These are phyloP conservation scores for Dicranocentrus wangi DNA, from an alignment of 2,888 invertebrate genomes.

Conservation along the genomic window DNA sequence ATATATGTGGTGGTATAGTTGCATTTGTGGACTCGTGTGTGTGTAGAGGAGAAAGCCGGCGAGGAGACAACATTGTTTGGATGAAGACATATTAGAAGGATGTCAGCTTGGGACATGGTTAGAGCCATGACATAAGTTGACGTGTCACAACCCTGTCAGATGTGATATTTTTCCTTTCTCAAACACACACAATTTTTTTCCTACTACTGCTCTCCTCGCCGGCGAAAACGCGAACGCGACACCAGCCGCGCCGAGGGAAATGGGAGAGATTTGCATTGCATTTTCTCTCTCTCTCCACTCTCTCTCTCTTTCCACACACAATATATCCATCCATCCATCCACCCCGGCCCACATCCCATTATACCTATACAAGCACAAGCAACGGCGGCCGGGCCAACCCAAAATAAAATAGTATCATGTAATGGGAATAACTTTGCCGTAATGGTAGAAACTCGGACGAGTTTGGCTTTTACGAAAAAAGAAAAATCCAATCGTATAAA, in stretches of 20 bases:
- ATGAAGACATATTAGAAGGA: conserved; percentile 59
- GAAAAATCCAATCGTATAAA: too few species aligned
- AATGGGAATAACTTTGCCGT: too few species aligned
- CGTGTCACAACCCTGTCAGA: conserved; percentile 63
- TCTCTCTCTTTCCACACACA: neutral
- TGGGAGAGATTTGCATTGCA: conserved; percentile 6
- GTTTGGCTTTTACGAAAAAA: too few species aligned
- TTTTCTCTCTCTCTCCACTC: neutral
- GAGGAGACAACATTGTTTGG: conserved; percentile 43
- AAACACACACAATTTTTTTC: conserved; percentile 9
- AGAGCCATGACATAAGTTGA: conserved; percentile 63
- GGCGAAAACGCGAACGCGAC: neutral
- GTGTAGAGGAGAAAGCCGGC: conserved; percentile 4
- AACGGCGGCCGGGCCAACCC: too few species aligned
- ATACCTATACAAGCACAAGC: too few species aligned
- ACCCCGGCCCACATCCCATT: too few species aligned
- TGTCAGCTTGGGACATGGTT: conserved; percentile 58
- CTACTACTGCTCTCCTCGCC: neutral
- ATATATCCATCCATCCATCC: too few species aligned
- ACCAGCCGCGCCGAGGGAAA: neutral
- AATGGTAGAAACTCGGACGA: too few species aligned
- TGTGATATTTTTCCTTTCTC: conserved; percentile 59
- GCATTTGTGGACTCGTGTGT: too few species aligned
- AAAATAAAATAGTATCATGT: too few species aligned
- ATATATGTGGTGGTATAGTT: too few species aligned